These are phyloP conservation scores for Yponomeuta plumbellus DNA, from an alignment of 2,888 invertebrate species.

Conservation along the genomic window DNA sequence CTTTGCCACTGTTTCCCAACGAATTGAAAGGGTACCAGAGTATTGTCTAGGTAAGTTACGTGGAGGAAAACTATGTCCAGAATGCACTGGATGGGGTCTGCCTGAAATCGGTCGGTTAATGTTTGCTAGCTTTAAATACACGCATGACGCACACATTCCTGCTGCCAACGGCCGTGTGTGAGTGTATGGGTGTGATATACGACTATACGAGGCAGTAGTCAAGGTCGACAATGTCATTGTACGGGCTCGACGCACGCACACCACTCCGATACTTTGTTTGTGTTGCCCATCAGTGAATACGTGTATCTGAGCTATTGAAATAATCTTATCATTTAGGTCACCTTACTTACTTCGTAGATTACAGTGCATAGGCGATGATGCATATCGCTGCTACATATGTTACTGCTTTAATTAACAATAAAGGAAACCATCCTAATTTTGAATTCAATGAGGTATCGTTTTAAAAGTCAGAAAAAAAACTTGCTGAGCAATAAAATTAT, in stretches of 20 bases:
- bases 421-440: not conserved
- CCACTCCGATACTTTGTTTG: constrained; percentile 38
- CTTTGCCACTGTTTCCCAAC: not conserved
- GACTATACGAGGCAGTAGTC: constrained; percentile 62
- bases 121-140: constrained; percentile 50
- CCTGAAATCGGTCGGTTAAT: constrained; percentile 40
- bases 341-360: constrained; percentile 73
- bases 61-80: not conserved
- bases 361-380: constrained; percentile 38
- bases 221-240: constrained; percentile 76
- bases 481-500: no score
- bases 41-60: not conserved
- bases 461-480: not conserved
- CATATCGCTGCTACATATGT: constrained; percentile 20
- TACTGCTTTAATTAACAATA: not conserved
- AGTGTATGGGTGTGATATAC: constrained; percentile 43
- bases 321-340: constrained; percentile 77
- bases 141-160: constrained; percentile 57
- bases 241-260: constrained; percentile 57
- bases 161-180: constrained; percentile 34
- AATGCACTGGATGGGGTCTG: constrained; percentile 14
- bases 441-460: not conserved
- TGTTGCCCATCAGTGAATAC: constrained; percentile 23
- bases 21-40: not conserved
- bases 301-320: constrained; percentile 54